Evolutionary conservation across 2,797 vertebrate genomes (phyloP), one percentile per base, ranked within the genome.

Genomic region (Anguilla megastoma): DNA sequence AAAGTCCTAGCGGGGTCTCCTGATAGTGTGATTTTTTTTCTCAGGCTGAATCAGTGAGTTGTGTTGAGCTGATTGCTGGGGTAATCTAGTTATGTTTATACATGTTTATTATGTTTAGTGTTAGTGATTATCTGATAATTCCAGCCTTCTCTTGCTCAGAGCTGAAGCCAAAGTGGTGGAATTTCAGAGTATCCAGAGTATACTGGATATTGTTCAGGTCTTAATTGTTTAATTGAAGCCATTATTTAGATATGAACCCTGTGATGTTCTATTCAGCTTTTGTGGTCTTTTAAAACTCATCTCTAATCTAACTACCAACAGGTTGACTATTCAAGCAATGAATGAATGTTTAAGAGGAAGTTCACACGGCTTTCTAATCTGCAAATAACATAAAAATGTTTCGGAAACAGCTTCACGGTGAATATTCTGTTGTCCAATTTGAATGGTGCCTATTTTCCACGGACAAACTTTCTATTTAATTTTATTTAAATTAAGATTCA

Each of bases 1-100:
- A 79, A 89, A 88, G 86, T 89, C 79, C 63, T 45, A 88, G 86
- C 84, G 36, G 41, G 16, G 18, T 63, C 85, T 89, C 79, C 83
- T 52, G 80, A 66, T 87, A 76, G 58, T 2, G 54, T n/a, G 63
- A 58, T 27, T 27, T 33, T 54, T 87, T 56, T 82, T 48, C 74
- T 71, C 66, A 36, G 36, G 74, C 30, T 79, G 33, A 18, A 45
- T 18, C 16, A 10, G 74, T 41, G 33, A 41, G 36, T 83, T 8
- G n/a, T 87, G 79, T 30, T 66, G 30, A 58, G 50, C 74, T 21
- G 71, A 63, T 84, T n/a, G 36, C 27, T 52, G 54, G 9, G 27
- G 0, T 83, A 63, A 50, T 87, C 56, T 66, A 16, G 36, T 45
- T 21, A 79, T 60, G 52, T 80, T 80, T 66, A 66, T 60, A 36